Evolutionary conservation across 2,113 vertebrate species (phyloP).

Genomic region (Meleagris gallopavo): DNA sequence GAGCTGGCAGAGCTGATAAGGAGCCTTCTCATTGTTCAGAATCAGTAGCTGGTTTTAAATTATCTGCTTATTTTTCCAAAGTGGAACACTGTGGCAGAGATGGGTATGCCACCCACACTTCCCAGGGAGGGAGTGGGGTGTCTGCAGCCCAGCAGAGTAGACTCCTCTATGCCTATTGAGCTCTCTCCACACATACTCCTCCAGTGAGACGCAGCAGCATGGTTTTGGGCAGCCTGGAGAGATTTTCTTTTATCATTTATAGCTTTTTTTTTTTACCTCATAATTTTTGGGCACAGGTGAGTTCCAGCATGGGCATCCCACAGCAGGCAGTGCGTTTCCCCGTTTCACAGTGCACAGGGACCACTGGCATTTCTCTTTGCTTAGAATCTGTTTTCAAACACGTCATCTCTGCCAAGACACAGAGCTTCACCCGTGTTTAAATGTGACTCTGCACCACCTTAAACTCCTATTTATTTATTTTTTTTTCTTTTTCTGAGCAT

Average conservation of each 20-base stretch:
- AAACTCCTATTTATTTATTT: neutral
- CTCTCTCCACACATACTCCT: neutral
- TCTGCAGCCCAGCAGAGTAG: neutral
- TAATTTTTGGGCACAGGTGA: neutral
- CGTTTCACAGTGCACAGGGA: neutral
- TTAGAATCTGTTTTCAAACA: neutral
- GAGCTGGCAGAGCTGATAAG: neutral
- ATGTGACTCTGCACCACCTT: neutral
- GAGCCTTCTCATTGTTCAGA: neutral
- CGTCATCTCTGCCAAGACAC: neutral
- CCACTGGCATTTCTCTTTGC: neutral
- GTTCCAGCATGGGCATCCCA: neutral
- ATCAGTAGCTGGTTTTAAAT: neutral
- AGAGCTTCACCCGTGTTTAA: neutral
- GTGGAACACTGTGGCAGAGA: neutral
- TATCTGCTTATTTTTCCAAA: neutral
- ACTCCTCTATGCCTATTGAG: accelerated
- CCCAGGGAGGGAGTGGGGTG: neutral
- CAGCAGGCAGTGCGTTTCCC: neutral
- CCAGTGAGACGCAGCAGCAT: neutral
- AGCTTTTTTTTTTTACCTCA: accelerated
- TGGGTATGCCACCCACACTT: neutral
- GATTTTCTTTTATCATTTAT: neutral
- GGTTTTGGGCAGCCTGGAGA: neutral
- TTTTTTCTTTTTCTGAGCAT: neutral